Percentiles rank a stretch among this genome's conserved stretches.
These are phyloP conservation scores for Willowsia nigromaculata DNA, from an alignment of 2,888 invertebrate genomes.

Conservation along the genomic window DNA sequence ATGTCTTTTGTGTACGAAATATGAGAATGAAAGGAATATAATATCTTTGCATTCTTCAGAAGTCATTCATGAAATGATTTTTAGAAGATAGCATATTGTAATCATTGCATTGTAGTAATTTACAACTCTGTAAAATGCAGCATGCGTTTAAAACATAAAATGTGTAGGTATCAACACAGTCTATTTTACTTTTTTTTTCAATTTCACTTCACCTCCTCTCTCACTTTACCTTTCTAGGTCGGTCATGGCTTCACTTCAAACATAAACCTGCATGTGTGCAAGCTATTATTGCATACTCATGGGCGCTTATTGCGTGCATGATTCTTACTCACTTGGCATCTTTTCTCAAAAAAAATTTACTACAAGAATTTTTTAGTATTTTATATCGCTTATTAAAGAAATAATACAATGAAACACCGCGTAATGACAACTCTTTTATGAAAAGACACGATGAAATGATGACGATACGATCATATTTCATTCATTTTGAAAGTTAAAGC, in stretches of 20 bases:
- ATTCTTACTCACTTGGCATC: background rate
- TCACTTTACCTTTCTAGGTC: constrained; percentile 66
- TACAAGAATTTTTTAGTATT: background rate
- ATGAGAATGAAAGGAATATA: background rate
- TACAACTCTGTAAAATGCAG: constrained; percentile 27
- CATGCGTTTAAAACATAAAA: constrained; percentile 11
- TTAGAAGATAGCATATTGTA: background rate
- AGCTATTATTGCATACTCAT: background rate
- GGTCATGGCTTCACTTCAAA: constrained; percentile 39
- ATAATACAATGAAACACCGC: constrained; percentile 33
- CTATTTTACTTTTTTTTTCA: constrained; percentile 35
- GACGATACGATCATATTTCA: constrained; percentile 64
- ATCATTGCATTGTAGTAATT: constrained; percentile 40
- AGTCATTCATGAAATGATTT: constrained; percentile 33
- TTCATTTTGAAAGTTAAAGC: constrained; percentile 60
- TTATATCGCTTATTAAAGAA: constrained; percentile 5
- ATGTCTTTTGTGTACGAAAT: background rate
- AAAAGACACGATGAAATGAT: constrained; percentile 32
- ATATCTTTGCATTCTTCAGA: background rate
- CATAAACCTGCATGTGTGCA: constrained; percentile 12
- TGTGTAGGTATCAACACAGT: background rate
- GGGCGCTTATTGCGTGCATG: background rate
- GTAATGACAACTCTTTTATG: constrained; percentile 51
- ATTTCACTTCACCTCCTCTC: constrained; percentile 56
- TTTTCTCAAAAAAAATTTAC: constrained; percentile 20